Evolutionary conservation across 2,797 vertebrate genomes (phyloP).

Genomic region (Anolis apletophallus): DNA sequence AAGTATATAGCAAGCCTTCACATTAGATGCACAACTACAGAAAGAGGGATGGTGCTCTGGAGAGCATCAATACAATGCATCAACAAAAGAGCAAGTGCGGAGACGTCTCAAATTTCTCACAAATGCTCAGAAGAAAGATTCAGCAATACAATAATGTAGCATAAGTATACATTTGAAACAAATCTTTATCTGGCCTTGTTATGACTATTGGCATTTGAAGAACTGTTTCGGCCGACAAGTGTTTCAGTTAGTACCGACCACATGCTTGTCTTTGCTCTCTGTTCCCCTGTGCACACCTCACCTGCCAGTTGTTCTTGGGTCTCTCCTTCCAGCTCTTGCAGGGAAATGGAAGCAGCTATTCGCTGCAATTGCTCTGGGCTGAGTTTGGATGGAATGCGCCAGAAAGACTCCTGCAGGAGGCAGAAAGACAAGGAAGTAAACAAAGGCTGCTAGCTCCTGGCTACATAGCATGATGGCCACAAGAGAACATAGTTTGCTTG

Average conservation of each 20-base stretch:
- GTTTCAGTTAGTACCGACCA: slow-evolving; percentile 10
- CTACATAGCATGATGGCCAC: too few species aligned
- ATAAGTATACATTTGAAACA: neutral
- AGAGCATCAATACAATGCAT: neutral
- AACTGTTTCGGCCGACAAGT: slow-evolving; percentile 11
- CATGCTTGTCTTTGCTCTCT: neutral
- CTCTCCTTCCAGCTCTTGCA: slow-evolving; percentile 47
- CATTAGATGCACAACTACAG: neutral
- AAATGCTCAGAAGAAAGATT: too few species aligned
- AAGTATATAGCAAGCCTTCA: neutral
- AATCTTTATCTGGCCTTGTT: neutral
- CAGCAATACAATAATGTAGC: neutral
- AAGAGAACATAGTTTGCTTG: too few species aligned
- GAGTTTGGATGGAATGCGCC: slow-evolving; percentile 91
- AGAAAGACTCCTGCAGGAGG: slow-evolving; percentile 88
- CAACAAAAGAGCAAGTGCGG: neutral
- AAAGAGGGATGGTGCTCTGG: neutral
- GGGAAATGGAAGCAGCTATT: slow-evolving; percentile 79
- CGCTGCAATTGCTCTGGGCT: slow-evolving; percentile 80
- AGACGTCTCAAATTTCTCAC: neutral
- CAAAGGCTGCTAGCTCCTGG: neutral
- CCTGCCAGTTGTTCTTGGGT: slow-evolving; percentile 25
- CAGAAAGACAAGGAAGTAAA: neutral
- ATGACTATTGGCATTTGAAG: neutral
- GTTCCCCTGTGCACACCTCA: neutral